Base-by-base conservation (phyloP, 2,797 vertebrate species). In the Gymnocypris eckloni region DNA sequence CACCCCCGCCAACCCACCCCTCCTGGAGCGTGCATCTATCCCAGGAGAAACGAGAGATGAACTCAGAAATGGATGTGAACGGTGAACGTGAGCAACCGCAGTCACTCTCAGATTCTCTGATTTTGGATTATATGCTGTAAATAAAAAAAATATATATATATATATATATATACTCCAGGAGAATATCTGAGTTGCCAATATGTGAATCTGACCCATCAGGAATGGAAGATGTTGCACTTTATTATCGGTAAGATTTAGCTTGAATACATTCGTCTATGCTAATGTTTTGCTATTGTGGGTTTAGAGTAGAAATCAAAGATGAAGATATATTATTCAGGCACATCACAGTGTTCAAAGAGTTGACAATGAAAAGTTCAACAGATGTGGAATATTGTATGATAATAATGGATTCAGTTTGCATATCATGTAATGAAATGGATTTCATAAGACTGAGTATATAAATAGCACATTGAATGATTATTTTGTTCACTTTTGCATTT, bases 1-100 rank as follows among this genome's bases (percentile, higher is more conserved):
- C 84, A 87, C 87, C 87, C 80, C 88, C 86, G 64, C 78, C 77
- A 89, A 82, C 73, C 67, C 84, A 86, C 80, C 85, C 69, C 86
- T 79, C 81, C 84, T 88, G 75, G 67, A 81, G 76, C n/a, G 16
- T 1, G 18, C 84, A 82, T 72, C 73, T 73, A 52, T 87, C 81
- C 78, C 56, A 41, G 75, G 54, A 83, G 75, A 79, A 79, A 87
- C 9, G 7, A 79, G 82, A 77, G 79, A 83, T 79, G 84, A 84
- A 59, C 59, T 64, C 41, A 79, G 20, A 69, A 77, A 78, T 75
- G 84, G 48, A 71, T 56, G 64, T 22, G 50, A 83, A 59, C 67
- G 3, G 33, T 50, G 56, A 79, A 71, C n/a, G n/a, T 12, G n/a
- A 25, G 28, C 59, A n/a, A 33, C 28, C 70, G 45, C 59, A 11